phyloP scores from a whole-genome alignment of 2,113 vertebrate species.

The Rhipidura dahli region DNA sequence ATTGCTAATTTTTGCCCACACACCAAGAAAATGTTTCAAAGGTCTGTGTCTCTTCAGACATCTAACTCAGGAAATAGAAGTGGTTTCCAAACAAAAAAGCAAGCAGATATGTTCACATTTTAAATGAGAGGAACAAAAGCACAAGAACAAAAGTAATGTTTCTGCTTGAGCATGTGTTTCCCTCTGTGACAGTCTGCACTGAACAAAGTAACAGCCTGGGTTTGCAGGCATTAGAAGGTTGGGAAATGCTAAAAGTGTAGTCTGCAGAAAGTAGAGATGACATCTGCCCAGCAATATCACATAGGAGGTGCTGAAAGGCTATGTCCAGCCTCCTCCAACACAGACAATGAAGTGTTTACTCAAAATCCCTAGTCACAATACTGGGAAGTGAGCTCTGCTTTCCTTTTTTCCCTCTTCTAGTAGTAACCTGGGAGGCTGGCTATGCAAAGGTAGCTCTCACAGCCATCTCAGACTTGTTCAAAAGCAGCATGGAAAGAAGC shows the following conservation, averaged over 20 bases:
- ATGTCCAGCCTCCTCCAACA: not conserved
- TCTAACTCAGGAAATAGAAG: not conserved
- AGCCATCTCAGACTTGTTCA: not conserved
- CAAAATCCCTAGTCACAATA: not conserved
- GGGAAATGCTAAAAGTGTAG: not conserved
- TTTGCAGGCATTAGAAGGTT: not conserved
- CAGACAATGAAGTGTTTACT: not conserved
- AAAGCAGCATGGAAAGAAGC: not conserved
- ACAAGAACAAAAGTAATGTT: not conserved
- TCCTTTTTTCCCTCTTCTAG: not conserved
- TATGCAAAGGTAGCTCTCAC: not conserved
- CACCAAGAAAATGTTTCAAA: constrained; percentile 16
- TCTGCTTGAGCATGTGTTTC: not conserved
- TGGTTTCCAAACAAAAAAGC: not conserved
- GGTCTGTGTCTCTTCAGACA: not conserved
- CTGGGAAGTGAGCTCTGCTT: not conserved
- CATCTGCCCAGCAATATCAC: not conserved
- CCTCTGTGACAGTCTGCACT: not conserved
- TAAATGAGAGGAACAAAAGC: not conserved
- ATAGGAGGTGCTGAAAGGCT: not conserved
- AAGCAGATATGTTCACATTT: not conserved
- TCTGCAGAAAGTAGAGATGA: not conserved
- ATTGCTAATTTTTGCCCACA: constrained; percentile 17
- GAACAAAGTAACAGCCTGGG: not conserved
- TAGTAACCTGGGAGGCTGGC: not conserved